phyloP scores from a whole-genome alignment of 2,797 vertebrate genomes.

The Mionectes olivaceus region DNA sequence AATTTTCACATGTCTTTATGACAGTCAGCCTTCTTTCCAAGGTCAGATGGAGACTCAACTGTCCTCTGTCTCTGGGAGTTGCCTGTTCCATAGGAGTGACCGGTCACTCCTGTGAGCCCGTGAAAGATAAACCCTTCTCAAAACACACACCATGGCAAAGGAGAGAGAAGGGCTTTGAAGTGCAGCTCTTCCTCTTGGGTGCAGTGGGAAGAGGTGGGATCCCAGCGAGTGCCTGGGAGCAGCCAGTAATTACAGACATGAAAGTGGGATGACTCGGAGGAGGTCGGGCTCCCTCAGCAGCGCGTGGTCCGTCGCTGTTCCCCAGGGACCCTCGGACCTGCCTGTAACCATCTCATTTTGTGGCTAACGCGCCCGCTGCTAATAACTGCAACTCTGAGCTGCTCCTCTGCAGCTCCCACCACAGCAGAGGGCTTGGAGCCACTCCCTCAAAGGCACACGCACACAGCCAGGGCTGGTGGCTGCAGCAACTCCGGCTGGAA shows the following conservation, averaged over 20 bases:
- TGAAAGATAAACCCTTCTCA: neutral
- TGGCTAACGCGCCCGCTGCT: neutral
- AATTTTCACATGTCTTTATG: neutral
- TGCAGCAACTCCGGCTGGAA: neutral
- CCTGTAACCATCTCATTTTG: neutral
- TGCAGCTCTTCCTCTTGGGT: neutral
- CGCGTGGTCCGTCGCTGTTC: neutral
- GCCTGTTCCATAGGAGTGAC: neutral
- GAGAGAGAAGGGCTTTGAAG: neutral
- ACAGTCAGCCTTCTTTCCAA: neutral
- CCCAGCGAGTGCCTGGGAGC: neutral
- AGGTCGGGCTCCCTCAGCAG: neutral
- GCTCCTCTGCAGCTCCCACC: neutral
- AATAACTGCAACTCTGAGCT: neutral
- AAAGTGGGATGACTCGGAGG: neutral
- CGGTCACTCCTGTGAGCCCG: neutral
- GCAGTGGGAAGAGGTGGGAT: neutral
- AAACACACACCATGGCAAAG: neutral
- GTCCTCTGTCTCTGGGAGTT: neutral
- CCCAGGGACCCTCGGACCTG: neutral
- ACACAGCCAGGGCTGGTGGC: rapidly evolving
- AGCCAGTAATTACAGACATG: neutral
- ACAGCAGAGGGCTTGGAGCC: neutral
- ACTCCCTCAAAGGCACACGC: neutral
- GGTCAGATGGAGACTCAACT: neutral